phyloP scores from a whole-genome alignment of 1,140 invertebrate species.

The Ditylenchus dipsaci region DNA sequence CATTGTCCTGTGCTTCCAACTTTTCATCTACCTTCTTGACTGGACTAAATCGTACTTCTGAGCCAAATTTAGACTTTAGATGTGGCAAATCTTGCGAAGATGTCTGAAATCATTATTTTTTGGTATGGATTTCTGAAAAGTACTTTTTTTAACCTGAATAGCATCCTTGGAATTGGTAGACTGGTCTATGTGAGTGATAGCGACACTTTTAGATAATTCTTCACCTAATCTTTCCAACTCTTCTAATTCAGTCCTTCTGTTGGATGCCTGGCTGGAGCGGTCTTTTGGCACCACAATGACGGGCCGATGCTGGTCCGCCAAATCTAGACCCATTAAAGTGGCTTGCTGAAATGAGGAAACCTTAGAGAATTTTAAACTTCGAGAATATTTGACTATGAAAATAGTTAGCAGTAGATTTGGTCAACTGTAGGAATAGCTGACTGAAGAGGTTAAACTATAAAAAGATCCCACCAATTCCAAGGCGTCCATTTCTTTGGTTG shows the following conservation, averaged over 20 bases:
- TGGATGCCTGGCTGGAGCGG: too few species aligned
- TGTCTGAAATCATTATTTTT: too few species aligned
- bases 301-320: background rate
- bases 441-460: background rate
- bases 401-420: too few species aligned
- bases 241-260: background rate
- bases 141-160: too few species aligned
- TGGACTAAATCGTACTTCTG: background rate
- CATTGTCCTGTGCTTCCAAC: background rate
- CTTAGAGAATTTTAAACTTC: too few species aligned
- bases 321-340: background rate
- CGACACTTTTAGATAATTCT: too few species aligned
- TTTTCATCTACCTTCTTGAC: background rate
- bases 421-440: too few species aligned
- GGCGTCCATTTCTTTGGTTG: background rate
- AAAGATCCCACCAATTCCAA: background rate
- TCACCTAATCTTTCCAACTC: background rate
- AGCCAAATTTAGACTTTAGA: background rate
- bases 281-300: background rate
- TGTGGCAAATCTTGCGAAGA: too few species aligned
- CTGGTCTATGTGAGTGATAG: too few species aligned
- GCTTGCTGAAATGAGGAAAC: conserved; percentile 4
- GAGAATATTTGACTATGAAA: too few species aligned
- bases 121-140: too few species aligned
- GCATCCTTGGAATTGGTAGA: too few species aligned